Conservation (phyloP, 2,888 invertebrate species). For the Phanerotoma sp. region DNA sequence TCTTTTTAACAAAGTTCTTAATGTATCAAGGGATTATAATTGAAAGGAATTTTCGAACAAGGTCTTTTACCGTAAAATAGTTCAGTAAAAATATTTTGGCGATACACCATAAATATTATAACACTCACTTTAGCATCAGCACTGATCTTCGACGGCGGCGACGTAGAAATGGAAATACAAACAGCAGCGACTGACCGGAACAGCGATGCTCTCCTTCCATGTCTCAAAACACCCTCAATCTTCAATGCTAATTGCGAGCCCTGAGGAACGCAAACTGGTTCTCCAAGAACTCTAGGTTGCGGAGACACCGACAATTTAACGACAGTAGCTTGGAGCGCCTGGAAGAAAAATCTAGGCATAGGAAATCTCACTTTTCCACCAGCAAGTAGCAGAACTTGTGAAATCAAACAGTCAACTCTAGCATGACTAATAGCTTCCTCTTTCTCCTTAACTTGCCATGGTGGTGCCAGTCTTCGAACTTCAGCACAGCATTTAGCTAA, state of each 20-base stretch:
- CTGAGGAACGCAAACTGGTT: conserved; percentile 80
- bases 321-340: conserved; percentile 79
- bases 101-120: too few relatives aligned
- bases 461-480: conserved; percentile 51
- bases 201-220: conserved; percentile 67
- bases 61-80: too few relatives aligned
- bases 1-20: too few relatives aligned
- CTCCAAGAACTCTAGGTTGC: conserved; percentile 76
- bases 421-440: conserved; percentile 50
- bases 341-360: conserved; percentile 79
- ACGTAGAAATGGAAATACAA: conserved; percentile 69
- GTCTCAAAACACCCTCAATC: conserved; percentile 89
- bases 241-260: conserved; percentile 87
- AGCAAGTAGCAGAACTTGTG: conserved; percentile 62
- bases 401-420: conserved; percentile 61
- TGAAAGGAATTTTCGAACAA: too few relatives aligned
- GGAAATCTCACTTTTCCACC: conserved; percentile 60
- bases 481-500: conserved; percentile 50
- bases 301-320: conserved; percentile 81
- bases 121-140: conserved; percentile 58
- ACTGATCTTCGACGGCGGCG: conserved; percentile 57
- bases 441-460: conserved; percentile 54
- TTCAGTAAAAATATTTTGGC: too few relatives aligned
- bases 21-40: too few relatives aligned
- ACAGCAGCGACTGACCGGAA: conserved; percentile 73